Evolutionary conservation across 2,113 vertebrate genomes (phyloP), one percentile per base, ranked within the genome.

Genomic region (Oncorhynchus clarkii): DNA sequence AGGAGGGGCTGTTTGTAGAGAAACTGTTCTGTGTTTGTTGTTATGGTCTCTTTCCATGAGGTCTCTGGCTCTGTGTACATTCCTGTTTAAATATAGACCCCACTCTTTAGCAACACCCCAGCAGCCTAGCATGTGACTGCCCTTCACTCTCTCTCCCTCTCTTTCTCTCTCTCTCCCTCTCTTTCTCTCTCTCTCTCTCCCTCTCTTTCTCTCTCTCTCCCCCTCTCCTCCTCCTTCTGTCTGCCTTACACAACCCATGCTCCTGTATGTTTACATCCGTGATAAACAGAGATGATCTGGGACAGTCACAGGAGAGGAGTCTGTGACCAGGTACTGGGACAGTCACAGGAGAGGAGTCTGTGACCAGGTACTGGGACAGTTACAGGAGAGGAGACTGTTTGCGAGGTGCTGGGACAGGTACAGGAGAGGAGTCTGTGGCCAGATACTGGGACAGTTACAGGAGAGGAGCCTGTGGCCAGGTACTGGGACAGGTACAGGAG

Each of bases 61-160:
- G 93, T 92, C 94, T 81, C 34, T 9, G 34, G 34, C 34, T 39
- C 90, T 92, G 94, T 94, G 91, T 89, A 93, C 96, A 97, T 97
- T 96, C 97, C 95, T 92, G 82, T 3, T 95, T 95, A 97, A 96
- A 96, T 96, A 98, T 98, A 99, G 95, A 74, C 70, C 51, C 70
- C 13, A 65, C 71, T 85, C 70, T 90, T 78, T 91, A 83, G 93
- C 93, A 93, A 89, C 91, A 90, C 84, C 81, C 79, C 87, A 57
- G 84, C 89, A 83, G 84, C 86, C 34, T 39, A 7, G 34, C 34
- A 45, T 45, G 39, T 45, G 39, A 45, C 39, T 45, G 39, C 39
- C 39, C 39, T 45, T 45, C 34, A 9, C 34, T 39, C 34, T 8
- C 34, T 2, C 34, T 39, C 6, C 8, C 5, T 39, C 1, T 83